These are phyloP conservation scores for Gambelia wislizenii DNA, from an alignment of 2,797 vertebrate species.

Conservation along the genomic window DNA sequence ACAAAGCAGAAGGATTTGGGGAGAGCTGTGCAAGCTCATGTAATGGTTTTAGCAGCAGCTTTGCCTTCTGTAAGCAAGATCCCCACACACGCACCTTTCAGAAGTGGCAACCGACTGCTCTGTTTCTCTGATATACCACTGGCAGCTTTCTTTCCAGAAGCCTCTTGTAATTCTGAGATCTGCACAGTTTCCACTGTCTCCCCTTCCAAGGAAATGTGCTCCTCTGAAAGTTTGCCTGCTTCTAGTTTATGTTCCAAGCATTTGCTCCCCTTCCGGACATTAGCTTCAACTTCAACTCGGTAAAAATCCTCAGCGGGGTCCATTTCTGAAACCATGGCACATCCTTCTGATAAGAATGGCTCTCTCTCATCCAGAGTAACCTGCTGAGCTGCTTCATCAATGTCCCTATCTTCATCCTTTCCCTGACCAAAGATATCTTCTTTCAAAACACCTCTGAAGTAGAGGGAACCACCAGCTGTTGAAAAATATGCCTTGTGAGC, in stretches of 20 bases:
- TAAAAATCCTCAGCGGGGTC: constrained; percentile 56
- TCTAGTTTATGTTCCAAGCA: neutral
- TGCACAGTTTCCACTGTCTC: constrained; percentile 21
- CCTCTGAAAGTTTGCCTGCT: neutral
- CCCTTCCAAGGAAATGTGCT: constrained; percentile 19
- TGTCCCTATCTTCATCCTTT: constrained; percentile 66
- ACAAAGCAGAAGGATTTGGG: constrained; percentile 64
- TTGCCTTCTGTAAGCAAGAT: neutral
- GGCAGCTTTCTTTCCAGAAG: constrained; percentile 49
- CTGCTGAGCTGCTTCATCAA: constrained; percentile 61
- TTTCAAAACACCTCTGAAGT: constrained; percentile 2
- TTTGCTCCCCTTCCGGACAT: constrained; percentile 34
- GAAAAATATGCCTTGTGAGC: neutral
- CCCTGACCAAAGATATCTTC: constrained; percentile 29
- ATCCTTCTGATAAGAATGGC: fast-evolving
- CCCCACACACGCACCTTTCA: constrained; percentile 79
- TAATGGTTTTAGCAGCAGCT: constrained; percentile 53
- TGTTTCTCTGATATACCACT: constrained; percentile 57
- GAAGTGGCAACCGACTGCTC: constrained; percentile 74
- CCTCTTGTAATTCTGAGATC: constrained; percentile 4
- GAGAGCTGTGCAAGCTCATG: constrained; percentile 62
- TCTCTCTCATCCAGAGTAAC: constrained; percentile 24
- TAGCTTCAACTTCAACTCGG: constrained; percentile 63
- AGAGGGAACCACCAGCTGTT: neutral
- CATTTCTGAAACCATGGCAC: neutral